phyloP scores from a whole-genome alignment of 2,888 invertebrate genomes.

The Pinctada fucata region DNA sequence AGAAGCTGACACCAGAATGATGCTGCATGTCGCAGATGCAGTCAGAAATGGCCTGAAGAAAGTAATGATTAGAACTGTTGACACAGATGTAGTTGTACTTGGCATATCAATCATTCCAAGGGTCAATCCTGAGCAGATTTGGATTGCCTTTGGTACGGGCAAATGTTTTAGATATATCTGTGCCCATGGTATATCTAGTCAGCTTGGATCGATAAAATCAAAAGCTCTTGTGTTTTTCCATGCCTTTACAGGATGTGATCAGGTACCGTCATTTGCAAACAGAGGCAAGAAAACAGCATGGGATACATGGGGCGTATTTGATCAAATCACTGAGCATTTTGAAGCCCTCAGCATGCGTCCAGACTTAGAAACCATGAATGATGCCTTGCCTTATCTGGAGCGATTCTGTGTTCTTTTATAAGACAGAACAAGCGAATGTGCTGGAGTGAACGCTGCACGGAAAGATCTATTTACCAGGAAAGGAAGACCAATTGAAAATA shows the following conservation, averaged over 20 bases:
- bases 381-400: neutral
- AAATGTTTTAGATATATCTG: neutral
- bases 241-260: conserved; percentile 12
- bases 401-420: neutral
- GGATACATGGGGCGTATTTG: neutral
- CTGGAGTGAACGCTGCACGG: neutral
- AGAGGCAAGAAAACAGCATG: conserved; percentile 6
- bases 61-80: conserved; percentile 26
- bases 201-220: neutral
- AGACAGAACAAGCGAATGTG: neutral
- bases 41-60: conserved; percentile 8
- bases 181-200: neutral
- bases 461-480: neutral
- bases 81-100: too few relatives aligned
- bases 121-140: neutral
- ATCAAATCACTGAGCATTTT: neutral
- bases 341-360: neutral
- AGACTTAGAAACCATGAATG: neutral
- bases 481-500: neutral
- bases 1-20: conserved; percentile 32
- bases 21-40: conserved; percentile 29
- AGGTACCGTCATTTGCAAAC: conserved; percentile 8
- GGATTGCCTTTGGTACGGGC: neutral
- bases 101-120: neutral
- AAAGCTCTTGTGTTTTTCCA: conserved; percentile 4